Evolutionary conservation across 1,140 invertebrate genomes (phyloP), one percentile per base, ranked within the genome.

Genomic region (Drosophila oshimai): DNA sequence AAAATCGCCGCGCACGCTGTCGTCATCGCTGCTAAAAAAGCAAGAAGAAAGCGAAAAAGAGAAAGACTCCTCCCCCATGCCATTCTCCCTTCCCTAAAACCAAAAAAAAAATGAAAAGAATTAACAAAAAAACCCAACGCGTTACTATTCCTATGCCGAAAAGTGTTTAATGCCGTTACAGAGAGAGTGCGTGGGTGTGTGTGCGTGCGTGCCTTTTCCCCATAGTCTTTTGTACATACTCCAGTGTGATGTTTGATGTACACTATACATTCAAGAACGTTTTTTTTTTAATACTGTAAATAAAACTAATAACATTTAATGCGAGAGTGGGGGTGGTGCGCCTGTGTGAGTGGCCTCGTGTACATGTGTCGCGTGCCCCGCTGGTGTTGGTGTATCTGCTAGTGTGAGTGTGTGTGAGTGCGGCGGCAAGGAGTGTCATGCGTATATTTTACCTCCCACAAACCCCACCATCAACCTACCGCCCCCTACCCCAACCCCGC

Each of bases 351-450:
- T 84, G 79, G 86, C 79, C 79, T 87, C 76, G 72, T 86, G 71
- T 79, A 55, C 64, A 57, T 86, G 80, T 73, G 74, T 86, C 75
- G 80, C 81, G 80, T 84, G 73, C 73, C 74, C 54, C 49, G 49
- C 20, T 58, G n/a, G 39, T 53, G 42, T 47, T 46, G 47, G 54
- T 75, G 29, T 78, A 49, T 47, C 49, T 45, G 75, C 42, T 54
- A 47, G 55, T 67, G 78, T 61, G n/a, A n/a, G 36, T 29, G 39
- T 33, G 65, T 50, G 41, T 34, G 51, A 50, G 69, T 73, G 80
- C 71, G 84, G 67, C 65, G 81, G 80, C 76, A 87, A 81, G 80
- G 80, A 86, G 80, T 86, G 80, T 87, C 80, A 87, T 86, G 80
- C 81, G 80, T 86, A 86, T 87, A 86, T 84, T 83, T 26, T 84